Conservation (phyloP, 1,140 invertebrate genomes). For the Druon quercuslanigerum region DNA sequence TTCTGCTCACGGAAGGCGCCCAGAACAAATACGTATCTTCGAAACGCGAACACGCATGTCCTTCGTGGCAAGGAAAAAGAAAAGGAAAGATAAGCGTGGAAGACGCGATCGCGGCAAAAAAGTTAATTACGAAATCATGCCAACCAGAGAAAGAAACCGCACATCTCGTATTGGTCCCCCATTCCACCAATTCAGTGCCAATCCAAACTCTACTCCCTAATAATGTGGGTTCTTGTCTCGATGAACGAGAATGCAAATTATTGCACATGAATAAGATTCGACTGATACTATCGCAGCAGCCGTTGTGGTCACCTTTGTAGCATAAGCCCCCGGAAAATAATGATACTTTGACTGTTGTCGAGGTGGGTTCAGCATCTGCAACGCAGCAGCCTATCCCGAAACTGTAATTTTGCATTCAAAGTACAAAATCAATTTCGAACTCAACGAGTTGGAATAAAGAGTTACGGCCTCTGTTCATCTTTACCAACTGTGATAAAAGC, state of each 20-base stretch:
- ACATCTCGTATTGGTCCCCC: constrained; percentile 42
- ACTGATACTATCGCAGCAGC: constrained; percentile 49
- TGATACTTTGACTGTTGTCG: constrained; percentile 16
- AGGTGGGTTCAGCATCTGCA: constrained; percentile 1
- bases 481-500: background rate
- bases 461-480: background rate
- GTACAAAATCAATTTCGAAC: background rate
- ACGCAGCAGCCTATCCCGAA: background rate
- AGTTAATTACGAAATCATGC: constrained; percentile 68
- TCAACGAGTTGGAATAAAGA: background rate
- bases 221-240: constrained; percentile 67
- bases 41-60: constrained; percentile 38
- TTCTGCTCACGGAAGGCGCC: background rate
- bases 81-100: constrained; percentile 33
- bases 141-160: constrained; percentile 59
- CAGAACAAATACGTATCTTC: constrained; percentile 8
- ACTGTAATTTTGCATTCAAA: constrained; percentile 17
- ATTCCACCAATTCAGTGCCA: constrained; percentile 57
- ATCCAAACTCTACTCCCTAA: constrained; percentile 59
- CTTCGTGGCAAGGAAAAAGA: constrained; percentile 37
- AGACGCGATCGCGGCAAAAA: constrained; percentile 54
- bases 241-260: constrained; percentile 71
- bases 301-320: constrained; percentile 41
- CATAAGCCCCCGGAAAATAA: constrained; percentile 11
- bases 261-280: constrained; percentile 64